Base-by-base conservation (phyloP, 2,888 invertebrate species). In the Lordiphosa fenestrarum region DNA sequence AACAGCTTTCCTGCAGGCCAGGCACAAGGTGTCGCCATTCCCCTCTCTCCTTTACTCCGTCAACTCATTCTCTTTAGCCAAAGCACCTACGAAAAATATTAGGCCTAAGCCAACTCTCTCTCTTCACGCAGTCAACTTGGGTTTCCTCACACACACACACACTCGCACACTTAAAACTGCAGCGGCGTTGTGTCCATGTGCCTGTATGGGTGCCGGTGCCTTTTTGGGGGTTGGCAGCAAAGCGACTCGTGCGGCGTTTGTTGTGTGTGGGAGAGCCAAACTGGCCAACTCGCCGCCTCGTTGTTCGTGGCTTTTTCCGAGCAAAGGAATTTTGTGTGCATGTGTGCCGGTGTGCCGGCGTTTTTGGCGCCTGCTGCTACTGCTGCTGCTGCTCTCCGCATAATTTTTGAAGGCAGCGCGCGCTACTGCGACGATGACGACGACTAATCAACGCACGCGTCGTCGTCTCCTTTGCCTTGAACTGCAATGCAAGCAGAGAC, bases 291-390 rank as follows among this genome's bases (percentile, higher is more conserved):
- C 23, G 23, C 23, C 23, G 19, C 19, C 19, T 49, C 41, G 63
- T 53, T 44, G 42, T 44, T 44, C 35, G 19, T 61, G 66, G 67
- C 58, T 61, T 65, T 61, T 62, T 50, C 77, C 78, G 75, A 81
- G 84, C 69, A 61, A 80, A 84, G 80, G 80, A 84, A 80, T 80
- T 83, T 66, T 35, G 57, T 59, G 58, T 30, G 65, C 51, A 53
- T 55, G 57, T 71, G 25, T 2, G 25, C 35, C 81, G 71, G 57
- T 57, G 51, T 55, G 77, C 77, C 82, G 80, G 82, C 57, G 74
- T 77, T 81, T 77, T 64, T 56, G 52, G 65, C 53, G 53, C 44
- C 41, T 46, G 57, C 37, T 41, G 52, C 38, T 39, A 51, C 51
- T 59, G 56, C 48, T 53, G 59, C 47, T 53, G 48, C 57, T 66